Evolutionary conservation across 2,888 invertebrate species (phyloP).

Genomic region (Coecobrya sp.): DNA sequence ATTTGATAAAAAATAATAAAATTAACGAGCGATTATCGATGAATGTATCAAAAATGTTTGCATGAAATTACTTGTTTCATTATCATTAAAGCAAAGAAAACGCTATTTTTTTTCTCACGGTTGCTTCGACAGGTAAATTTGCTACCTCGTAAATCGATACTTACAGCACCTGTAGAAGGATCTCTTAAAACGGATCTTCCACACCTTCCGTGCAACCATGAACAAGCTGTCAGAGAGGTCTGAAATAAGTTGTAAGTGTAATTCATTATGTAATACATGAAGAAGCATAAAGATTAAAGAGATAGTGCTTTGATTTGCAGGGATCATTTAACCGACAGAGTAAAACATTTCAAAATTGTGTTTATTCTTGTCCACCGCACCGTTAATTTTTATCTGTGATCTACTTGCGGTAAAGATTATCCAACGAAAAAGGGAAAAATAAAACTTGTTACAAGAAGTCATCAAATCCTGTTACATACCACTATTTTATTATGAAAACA

Average conservation of each 20-base stretch:
- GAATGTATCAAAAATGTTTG: not conserved
- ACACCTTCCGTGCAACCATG: not conserved
- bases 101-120: not conserved
- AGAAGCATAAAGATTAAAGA: no score
- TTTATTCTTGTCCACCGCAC: not conserved
- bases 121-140: not conserved
- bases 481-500: not conserved
- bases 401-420: slow-evolving; percentile 19
- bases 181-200: not conserved
- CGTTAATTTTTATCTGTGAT: slow-evolving; percentile 12
- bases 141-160: not conserved
- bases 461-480: slow-evolving; percentile 69
- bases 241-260: not conserved
- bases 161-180: not conserved
- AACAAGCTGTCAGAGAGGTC: not conserved
- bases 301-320: no score
- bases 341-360: not conserved
- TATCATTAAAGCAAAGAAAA: not conserved
- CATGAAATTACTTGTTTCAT: not conserved
- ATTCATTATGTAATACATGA: not conserved
- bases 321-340: not conserved
- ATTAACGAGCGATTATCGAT: not conserved
- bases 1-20: slow-evolving; percentile 2
- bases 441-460: slow-evolving; percentile 63
- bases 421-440: not conserved